Conservation (phyloP, 2,113 vertebrate species). For the Chionomys nivalis region DNA sequence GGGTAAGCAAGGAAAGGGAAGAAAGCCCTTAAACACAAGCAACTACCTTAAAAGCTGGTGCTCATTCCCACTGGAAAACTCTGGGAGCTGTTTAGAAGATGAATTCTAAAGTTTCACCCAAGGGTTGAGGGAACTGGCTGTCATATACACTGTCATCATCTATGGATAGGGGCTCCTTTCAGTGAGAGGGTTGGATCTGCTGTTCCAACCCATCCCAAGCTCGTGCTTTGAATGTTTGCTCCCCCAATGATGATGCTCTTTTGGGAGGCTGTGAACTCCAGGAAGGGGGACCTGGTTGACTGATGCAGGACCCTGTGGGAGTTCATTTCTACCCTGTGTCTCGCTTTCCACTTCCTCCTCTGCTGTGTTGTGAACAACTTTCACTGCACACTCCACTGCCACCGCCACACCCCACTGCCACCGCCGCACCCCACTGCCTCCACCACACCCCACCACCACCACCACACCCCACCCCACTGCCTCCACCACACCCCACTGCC, state of each 20-base stretch:
- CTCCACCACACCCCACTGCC: too few relatives aligned
- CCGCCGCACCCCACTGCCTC: too few relatives aligned
- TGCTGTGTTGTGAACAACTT: not conserved
- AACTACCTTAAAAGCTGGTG: not conserved
- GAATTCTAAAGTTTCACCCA: not conserved
- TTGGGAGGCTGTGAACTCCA: not conserved
- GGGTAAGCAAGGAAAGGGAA: not conserved
- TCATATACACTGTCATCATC: not conserved
- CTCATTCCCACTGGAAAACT: not conserved
- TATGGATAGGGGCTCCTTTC: not conserved
- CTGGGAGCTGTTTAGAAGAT: not conserved
- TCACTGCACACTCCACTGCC: not conserved
- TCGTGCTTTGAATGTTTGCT: not conserved
- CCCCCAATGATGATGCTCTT: not conserved
- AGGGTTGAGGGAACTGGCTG: not conserved
- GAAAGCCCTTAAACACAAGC: not conserved
- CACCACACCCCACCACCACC: fast-evolving
- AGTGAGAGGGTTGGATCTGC: not conserved
- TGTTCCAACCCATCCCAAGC: not conserved
- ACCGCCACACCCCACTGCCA: too few relatives aligned
- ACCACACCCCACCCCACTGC: too few relatives aligned
- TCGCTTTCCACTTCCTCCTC: not conserved
- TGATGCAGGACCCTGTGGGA: not conserved
- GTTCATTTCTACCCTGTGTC: too few relatives aligned
- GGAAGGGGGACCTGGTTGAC: not conserved